phyloP scores from a whole-genome alignment of 2,888 invertebrate species.

The Drosophila ezoana region DNA sequence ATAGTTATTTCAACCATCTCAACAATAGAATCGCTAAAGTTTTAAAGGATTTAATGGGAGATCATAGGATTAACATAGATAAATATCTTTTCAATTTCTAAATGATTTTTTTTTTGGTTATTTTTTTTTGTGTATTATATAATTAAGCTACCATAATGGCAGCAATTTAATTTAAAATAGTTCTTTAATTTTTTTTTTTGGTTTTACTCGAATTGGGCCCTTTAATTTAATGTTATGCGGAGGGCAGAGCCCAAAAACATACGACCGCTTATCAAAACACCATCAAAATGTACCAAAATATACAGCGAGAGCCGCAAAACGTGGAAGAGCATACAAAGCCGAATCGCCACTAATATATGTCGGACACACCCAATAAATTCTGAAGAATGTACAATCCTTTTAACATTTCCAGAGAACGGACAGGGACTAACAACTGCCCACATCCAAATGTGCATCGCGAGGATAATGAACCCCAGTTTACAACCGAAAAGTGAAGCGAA shows the following conservation, averaged over 20 bases:
- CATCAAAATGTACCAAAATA: slow-evolving; percentile 58
- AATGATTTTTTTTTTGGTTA: slow-evolving; percentile 9
- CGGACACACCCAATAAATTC: slow-evolving; percentile 80
- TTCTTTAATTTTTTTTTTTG: neutral
- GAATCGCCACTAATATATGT: slow-evolving; percentile 59
- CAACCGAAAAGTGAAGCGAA: slow-evolving; percentile 75
- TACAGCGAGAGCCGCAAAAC: slow-evolving; percentile 24
- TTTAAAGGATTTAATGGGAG: neutral
- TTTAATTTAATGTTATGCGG: slow-evolving; percentile 61
- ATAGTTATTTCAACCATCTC: too few species aligned
- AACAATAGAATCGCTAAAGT: too few species aligned
- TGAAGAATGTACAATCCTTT: slow-evolving; percentile 74
- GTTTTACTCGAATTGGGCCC: slow-evolving; percentile 8
- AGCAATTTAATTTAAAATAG: neutral
- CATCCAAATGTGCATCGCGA: slow-evolving; percentile 44
- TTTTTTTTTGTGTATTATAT: neutral
- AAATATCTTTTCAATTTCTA: neutral
- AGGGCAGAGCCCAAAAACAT: slow-evolving; percentile 29
- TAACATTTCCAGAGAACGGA: slow-evolving; percentile 50
- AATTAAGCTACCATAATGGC: neutral
- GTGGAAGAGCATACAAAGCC: slow-evolving; percentile 7
- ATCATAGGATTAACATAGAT: neutral
- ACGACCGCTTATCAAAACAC: slow-evolving; percentile 71
- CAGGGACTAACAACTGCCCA: slow-evolving; percentile 53
- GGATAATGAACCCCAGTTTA: slow-evolving; percentile 75